phyloP scores from a whole-genome alignment of 2,797 vertebrate genomes.

The Microctenopoma stevenorrisi region DNA sequence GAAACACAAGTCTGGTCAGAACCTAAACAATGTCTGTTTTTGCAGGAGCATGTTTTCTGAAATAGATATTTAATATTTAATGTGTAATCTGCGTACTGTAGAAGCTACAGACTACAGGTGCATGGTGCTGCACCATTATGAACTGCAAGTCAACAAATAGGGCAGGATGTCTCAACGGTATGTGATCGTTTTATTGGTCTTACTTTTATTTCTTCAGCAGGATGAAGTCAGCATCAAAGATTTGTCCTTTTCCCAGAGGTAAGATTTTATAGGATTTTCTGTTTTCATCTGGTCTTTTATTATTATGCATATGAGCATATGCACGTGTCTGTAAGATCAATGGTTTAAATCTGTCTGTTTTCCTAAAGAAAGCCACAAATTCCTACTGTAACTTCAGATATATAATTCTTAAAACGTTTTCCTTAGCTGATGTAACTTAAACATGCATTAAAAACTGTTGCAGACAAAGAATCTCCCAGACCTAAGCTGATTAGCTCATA shows the following conservation, averaged over 20 bases:
- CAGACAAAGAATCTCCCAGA: conserved; percentile 58
- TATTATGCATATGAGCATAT: conserved; percentile 18
- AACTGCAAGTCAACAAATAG: neutral
- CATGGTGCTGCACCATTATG: neutral
- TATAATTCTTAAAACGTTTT: conserved; percentile 5
- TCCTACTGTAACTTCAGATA: neutral
- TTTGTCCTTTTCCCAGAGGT: neutral
- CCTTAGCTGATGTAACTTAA: conserved; percentile 6
- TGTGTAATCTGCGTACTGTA: too few relatives aligned
- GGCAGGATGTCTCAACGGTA: neutral
- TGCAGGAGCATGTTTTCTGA: neutral
- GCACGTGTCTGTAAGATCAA: conserved; percentile 20
- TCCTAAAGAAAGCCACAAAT: conserved; percentile 11
- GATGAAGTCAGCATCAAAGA: conserved; percentile 20
- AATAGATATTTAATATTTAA: neutral
- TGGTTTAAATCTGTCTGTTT: conserved; percentile 33
- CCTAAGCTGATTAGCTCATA: conserved; percentile 71
- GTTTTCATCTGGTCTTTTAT: neutral
- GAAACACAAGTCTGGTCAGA: neutral
- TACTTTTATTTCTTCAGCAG: conserved; percentile 10
- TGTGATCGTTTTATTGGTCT: neutral
- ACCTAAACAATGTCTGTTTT: neutral
- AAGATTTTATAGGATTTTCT: conserved; percentile 1
- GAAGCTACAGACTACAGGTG: neutral
- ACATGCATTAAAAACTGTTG: conserved; percentile 29